Evolutionary conservation across 2,113 vertebrate genomes (phyloP).

Genomic region (Chaenocephalus aceratus): DNA sequence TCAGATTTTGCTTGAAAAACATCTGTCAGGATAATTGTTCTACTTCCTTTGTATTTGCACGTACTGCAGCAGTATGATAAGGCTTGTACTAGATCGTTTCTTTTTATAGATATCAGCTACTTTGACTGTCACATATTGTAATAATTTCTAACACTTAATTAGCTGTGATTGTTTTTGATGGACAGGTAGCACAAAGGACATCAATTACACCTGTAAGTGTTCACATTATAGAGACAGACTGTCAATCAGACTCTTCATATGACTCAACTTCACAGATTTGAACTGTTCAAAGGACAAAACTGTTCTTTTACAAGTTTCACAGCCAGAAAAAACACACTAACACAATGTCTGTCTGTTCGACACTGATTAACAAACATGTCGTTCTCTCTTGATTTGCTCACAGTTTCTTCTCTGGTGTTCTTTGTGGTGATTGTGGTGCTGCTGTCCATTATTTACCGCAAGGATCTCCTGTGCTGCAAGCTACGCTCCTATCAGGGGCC

Average conservation of each 20-base stretch:
- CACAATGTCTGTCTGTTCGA: background rate
- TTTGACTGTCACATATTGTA: constrained; percentile 1
- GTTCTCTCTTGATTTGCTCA: constrained; percentile 33
- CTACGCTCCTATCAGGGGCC: constrained; percentile 83
- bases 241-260: constrained; percentile 14
- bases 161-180: constrained; percentile 25
- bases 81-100: background rate
- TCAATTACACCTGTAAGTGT: background rate
- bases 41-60: background rate
- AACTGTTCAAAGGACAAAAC: background rate
- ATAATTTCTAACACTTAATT: background rate
- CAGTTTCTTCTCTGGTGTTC: constrained; percentile 86
- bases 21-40: background rate
- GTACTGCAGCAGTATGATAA: constrained; percentile 17
- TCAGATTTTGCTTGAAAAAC: background rate
- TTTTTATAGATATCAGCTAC: constrained; percentile 2
- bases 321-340: background rate
- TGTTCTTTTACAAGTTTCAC: background rate
- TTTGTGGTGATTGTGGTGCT: constrained; percentile 84
- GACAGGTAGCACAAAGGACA: constrained; percentile 9
- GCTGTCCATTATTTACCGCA: constrained; percentile 85
- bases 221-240: constrained; percentile 3
- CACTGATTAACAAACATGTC: constrained; percentile 21
- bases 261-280: background rate
- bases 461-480: constrained; percentile 86